phyloP scores from a whole-genome alignment of 1,140 invertebrate genomes.

The Pectinophora gossypiella region DNA sequence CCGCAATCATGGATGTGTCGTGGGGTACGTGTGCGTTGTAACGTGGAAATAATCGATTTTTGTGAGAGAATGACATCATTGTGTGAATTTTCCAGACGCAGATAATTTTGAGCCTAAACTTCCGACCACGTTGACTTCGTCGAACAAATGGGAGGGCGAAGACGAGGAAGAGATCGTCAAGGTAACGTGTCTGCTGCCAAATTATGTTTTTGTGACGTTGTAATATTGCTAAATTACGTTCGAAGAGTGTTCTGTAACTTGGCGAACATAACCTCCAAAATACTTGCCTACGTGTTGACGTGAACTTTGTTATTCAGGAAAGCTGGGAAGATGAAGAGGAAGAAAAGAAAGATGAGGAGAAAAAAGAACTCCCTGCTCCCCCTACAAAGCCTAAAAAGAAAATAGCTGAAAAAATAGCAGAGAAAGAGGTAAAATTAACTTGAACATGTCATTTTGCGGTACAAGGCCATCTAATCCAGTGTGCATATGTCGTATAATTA shows the following conservation, averaged over 20 bases:
- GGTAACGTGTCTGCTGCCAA: constrained; percentile 75
- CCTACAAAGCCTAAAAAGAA: constrained; percentile 81
- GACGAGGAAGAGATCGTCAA: constrained; percentile 91
- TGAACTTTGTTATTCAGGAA: constrained; percentile 77
- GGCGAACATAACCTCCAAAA: constrained; percentile 56
- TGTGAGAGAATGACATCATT: constrained; percentile 24
- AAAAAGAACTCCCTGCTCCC: constrained; percentile 65
- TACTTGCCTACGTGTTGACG: constrained; percentile 57
- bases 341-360: constrained; percentile 77
- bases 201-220: constrained; percentile 13
- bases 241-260: constrained; percentile 12
- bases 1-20: constrained; percentile 68
- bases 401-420: constrained; percentile 84
- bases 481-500: neutral
- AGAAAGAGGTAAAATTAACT: constrained; percentile 80
- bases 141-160: constrained; percentile 92
- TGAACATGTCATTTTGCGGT: constrained; percentile 4
- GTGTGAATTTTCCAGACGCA: constrained; percentile 59
- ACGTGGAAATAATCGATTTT: constrained; percentile 18
- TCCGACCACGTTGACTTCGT: constrained; percentile 67
- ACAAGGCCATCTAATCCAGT: constrained; percentile 1
- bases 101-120: constrained; percentile 74
- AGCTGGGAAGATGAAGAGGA: constrained; percentile 92
- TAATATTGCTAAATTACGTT: neutral
- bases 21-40: constrained; percentile 59